phyloP scores from a whole-genome alignment of 2,113 vertebrate genomes.

The Hydrochoerus hydrochaeris region DNA sequence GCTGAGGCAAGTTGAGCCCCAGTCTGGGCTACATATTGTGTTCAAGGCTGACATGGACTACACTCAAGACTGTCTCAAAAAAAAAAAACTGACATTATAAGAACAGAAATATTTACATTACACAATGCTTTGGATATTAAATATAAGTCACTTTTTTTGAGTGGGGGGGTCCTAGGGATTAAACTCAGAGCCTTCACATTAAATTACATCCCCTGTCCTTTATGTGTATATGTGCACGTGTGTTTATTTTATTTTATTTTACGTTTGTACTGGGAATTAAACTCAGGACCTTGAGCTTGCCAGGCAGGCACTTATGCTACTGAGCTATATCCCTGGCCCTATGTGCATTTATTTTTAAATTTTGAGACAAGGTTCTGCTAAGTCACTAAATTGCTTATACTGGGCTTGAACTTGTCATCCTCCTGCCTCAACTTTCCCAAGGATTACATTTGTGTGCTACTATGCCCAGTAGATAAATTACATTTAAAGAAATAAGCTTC shows the following conservation, averaged over 20 bases:
- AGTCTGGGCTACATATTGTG: background rate
- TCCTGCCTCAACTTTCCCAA: background rate
- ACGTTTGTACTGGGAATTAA: too few species aligned
- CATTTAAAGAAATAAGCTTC: background rate
- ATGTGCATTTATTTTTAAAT: background rate
- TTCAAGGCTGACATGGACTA: background rate
- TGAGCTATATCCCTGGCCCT: background rate
- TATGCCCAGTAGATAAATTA: background rate
- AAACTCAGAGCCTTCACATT: background rate
- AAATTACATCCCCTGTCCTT: background rate
- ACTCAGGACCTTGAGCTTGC: too few species aligned
- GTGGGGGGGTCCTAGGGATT: background rate
- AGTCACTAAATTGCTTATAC: background rate
- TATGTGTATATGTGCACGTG: background rate
- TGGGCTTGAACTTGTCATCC: background rate
- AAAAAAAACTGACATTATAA: background rate
- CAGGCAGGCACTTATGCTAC: background rate
- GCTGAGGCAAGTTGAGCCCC: background rate
- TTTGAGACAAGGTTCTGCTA: background rate
- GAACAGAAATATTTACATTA: conserved; percentile 33
- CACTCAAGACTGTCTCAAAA: background rate
- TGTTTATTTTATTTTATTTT: too few species aligned
- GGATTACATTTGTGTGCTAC: background rate
- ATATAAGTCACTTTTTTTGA: background rate
- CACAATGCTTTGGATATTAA: background rate